Conservation (phyloP, 2,888 invertebrate species). For the Patella caerulea region DNA sequence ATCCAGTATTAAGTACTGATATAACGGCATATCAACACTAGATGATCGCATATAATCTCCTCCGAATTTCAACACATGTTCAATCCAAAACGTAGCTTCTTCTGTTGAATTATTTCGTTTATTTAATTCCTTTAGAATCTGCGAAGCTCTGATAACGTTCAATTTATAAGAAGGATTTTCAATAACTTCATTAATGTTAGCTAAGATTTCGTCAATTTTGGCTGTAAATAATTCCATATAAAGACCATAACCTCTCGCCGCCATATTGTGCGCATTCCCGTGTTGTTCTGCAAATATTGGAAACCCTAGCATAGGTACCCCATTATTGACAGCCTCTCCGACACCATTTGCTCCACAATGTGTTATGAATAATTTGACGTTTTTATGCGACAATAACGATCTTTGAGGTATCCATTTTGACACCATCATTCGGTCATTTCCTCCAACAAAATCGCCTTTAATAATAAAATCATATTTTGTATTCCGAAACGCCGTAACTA, state of each 20-base stretch:
- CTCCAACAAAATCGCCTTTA: neutral
- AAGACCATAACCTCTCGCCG: constrained; percentile 42
- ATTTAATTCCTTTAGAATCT: constrained; percentile 29
- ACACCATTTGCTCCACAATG: constrained; percentile 54
- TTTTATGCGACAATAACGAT: constrained; percentile 46
- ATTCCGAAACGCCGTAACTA: neutral
- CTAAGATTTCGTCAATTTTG: constrained; percentile 31
- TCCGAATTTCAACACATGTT: constrained; percentile 54
- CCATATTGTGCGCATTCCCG: constrained; percentile 40
- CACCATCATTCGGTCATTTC: constrained; percentile 21
- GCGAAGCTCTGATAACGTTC: constrained; percentile 36
- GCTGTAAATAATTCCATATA: constrained; percentile 33
- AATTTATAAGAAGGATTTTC: constrained; percentile 31
- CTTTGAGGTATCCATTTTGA: constrained; percentile 51
- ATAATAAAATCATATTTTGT: neutral
- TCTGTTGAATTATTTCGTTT: constrained; percentile 36
- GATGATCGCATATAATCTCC: constrained; percentile 46
- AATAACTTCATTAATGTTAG: constrained; percentile 34
- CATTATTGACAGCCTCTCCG: constrained; percentile 53
- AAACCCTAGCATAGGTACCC: constrained; percentile 49
- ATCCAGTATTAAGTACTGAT: constrained; percentile 49
- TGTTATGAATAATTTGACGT: constrained; percentile 47
- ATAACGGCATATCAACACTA: constrained; percentile 45
- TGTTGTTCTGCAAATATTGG: constrained; percentile 46
- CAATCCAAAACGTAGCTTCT: constrained; percentile 52